Percentiles rank a stretch among this genome's conserved stretches.
Conservation (phyloP, 1,140 invertebrate species). For the Macrocentrus cingulum region DNA sequence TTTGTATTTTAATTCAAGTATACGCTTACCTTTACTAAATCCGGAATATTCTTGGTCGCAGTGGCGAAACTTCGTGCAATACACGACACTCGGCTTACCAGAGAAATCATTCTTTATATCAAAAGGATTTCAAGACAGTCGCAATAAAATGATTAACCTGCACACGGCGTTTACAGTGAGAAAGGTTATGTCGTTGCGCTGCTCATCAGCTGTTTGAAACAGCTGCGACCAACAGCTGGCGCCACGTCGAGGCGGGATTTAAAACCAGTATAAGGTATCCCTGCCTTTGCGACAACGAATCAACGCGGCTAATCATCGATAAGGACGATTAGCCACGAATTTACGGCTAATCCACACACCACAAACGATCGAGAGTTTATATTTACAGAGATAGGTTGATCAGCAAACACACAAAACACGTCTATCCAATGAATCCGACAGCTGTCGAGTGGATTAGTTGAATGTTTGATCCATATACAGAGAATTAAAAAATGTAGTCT, state of each 20-base stretch:
- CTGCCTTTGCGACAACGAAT: no score
- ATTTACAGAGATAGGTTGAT: conserved; percentile 5
- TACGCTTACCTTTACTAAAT: conserved; percentile 45
- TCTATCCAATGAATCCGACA: conserved; percentile 3
- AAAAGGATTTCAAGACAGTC: background rate
- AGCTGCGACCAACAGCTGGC: background rate
- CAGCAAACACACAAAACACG: conserved; percentile 14
- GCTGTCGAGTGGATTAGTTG: background rate
- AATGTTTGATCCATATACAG: background rate
- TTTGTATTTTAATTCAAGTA: background rate
- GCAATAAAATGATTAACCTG: background rate
- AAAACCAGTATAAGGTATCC: no score
- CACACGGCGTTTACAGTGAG: background rate
- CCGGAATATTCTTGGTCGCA: conserved; percentile 39
- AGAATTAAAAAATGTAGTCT: no score
- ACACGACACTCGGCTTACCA: conserved; percentile 18
- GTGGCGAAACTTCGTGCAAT: conserved; percentile 37
- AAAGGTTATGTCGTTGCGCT: conserved; percentile 12
- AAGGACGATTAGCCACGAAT: background rate
- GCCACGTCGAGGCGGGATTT: no score
- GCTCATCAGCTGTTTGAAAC: background rate
- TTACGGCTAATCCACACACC: background rate
- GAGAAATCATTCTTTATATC: conserved; percentile 38
- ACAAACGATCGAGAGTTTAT: background rate
- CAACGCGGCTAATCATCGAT: no score